A percentile compares a stretch with the other conserved stretches of the same genome.
phyloP scores from a whole-genome alignment of 2,797 vertebrate species.

The Crotalus adamanteus region DNA sequence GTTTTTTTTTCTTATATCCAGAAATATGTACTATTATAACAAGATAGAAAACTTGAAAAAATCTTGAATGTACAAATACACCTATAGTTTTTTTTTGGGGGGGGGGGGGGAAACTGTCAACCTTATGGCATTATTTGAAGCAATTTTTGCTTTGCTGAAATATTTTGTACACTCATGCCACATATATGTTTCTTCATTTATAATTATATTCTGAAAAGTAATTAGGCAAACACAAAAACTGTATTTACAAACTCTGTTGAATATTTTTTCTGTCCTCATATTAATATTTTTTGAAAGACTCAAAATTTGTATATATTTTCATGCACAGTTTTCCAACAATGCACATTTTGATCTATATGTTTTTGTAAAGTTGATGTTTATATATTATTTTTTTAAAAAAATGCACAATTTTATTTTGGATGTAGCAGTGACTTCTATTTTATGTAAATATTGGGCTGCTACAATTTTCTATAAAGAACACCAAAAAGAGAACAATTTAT shows the following conservation, averaged over 20 bases:
- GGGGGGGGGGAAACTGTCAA: neutral
- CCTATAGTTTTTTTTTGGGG: neutral
- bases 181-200: neutral
- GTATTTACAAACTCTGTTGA: neutral
- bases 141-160: neutral
- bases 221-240: neutral
- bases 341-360: neutral
- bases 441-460: neutral
- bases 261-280: neutral
- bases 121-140: neutral
- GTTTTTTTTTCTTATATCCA: conserved; percentile 24
- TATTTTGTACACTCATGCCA: neutral
- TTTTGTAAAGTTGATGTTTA: neutral
- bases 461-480: neutral
- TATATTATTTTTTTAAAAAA: neutral
- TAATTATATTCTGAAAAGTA: neutral
- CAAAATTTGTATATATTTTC: neutral
- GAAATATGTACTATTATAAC: conserved; percentile 18
- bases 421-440: neutral
- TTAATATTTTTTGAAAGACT: neutral
- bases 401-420: neutral
- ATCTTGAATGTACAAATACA: conserved; percentile 49
- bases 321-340: neutral
- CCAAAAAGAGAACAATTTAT: neutral
- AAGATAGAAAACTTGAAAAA: conserved; percentile 50